Conservation (phyloP, 2,888 invertebrate species). For the Agonum fuliginosum region DNA sequence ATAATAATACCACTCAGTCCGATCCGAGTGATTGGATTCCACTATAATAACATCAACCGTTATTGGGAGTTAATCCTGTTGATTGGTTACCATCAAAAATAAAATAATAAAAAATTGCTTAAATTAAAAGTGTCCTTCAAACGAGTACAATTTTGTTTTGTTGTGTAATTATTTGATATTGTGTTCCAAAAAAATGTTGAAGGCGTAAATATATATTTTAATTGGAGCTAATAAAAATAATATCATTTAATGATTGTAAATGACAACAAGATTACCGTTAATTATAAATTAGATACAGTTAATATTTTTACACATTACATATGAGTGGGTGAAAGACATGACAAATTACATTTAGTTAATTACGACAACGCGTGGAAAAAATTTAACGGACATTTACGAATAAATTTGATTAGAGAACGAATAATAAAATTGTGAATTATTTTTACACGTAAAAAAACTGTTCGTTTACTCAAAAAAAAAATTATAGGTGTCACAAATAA, state of each 20-base stretch:
- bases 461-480: no score
- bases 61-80: no score
- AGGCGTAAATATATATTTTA: constrained; percentile 17
- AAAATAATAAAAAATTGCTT: no score
- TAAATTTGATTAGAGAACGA: background rate
- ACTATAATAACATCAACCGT: no score
- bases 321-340: constrained; percentile 20
- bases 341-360: constrained; percentile 38
- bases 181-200: background rate
- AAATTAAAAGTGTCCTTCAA: no score
- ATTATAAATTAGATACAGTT: constrained; percentile 27
- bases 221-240: constrained; percentile 24
- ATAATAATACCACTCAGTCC: no score
- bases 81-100: no score
- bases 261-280: constrained; percentile 23
- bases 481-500: no score
- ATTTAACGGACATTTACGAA: background rate
- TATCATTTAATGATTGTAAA: constrained; percentile 26
- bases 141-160: no score
- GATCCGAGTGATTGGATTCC: no score
- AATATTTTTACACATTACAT: constrained; percentile 4
- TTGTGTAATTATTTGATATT: no score
- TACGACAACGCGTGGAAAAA: constrained; percentile 3
- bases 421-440: background rate
- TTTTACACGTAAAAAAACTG: no score